Conservation (phyloP, 2,888 invertebrate genomes). For the Eristalis intricaria region DNA sequence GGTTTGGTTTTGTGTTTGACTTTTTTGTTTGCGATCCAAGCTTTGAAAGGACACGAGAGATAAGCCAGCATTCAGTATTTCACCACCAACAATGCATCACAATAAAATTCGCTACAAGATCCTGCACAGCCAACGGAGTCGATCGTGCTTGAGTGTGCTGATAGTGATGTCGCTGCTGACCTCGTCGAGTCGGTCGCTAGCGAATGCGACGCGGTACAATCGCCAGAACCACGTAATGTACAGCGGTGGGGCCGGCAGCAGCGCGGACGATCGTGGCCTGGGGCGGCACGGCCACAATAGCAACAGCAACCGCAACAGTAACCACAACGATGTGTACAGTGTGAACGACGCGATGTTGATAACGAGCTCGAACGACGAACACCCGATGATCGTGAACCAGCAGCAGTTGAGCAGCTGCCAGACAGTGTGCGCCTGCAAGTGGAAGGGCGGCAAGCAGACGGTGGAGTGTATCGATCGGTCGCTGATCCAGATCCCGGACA, state of each 20-base stretch:
- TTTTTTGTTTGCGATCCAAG: conserved; percentile 9
- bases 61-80: conserved; percentile 39
- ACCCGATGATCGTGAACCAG: conserved; percentile 74
- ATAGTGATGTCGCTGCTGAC: conserved; percentile 50
- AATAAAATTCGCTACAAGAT: conserved; percentile 71
- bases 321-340: conserved; percentile 65
- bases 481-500: conserved; percentile 91
- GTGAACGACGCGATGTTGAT: conserved; percentile 66
- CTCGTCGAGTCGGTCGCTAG: conserved; percentile 45
- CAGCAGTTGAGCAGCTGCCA: conserved; percentile 82
- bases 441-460: conserved; percentile 96
- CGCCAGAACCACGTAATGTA: conserved; percentile 74
- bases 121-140: conserved; percentile 37
- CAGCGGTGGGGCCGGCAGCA: conserved; percentile 69
- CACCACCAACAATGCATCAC: conserved; percentile 66
- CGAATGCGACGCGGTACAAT: conserved; percentile 73
- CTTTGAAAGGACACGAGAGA: not conserved
- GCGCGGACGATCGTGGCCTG: conserved; percentile 48
- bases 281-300: conserved; percentile 60
- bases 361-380: conserved; percentile 66
- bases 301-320: conserved; percentile 51
- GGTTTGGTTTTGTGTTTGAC: conserved; percentile 14
- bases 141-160: conserved; percentile 34
- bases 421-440: conserved; percentile 92
- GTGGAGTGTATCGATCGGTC: conserved; percentile 94